These are phyloP conservation scores for Drosophila teissieri DNA, from an alignment of 1,140 invertebrate species.

Conservation along the genomic window DNA sequence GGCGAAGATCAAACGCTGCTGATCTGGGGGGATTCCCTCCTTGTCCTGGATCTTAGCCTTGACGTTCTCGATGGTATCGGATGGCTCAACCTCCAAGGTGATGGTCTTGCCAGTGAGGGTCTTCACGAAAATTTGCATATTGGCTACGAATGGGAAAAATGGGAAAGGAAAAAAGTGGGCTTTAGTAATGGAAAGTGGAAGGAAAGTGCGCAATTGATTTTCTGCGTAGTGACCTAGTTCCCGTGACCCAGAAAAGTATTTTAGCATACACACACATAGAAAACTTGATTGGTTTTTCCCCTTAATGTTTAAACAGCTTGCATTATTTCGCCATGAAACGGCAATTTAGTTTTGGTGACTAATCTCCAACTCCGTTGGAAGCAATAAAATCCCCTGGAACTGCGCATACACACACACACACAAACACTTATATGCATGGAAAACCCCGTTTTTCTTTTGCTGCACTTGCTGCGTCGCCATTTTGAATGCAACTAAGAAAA, in stretches of 20 bases:
- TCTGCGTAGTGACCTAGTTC: slow-evolving; percentile 48
- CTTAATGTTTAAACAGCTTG: slow-evolving; percentile 21
- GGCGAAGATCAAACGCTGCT: slow-evolving; percentile 7
- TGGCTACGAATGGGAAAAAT: slow-evolving; percentile 14
- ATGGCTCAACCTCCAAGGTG: slow-evolving; percentile 2
- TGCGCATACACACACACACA: slow-evolving; percentile 14
- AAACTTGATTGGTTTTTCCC: not conserved
- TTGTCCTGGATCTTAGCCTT: slow-evolving; percentile 12
- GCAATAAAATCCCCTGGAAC: slow-evolving; percentile 1
- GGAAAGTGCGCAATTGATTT: slow-evolving; percentile 39
- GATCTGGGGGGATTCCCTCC: slow-evolving; percentile 6
- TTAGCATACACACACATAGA: slow-evolving; percentile 20
- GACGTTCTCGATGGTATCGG: slow-evolving; percentile 6
- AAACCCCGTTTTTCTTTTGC: slow-evolving; percentile 14
- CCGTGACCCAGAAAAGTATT: slow-evolving; percentile 25
- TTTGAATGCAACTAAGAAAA: slow-evolving; percentile 17
- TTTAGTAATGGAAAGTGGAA: not conserved
- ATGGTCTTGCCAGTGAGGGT: slow-evolving; percentile 7
- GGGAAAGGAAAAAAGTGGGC: not conserved
- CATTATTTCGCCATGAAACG: slow-evolving; percentile 14
- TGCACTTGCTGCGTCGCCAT: slow-evolving; percentile 44
- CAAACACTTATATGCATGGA: not conserved
- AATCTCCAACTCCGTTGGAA: slow-evolving; percentile 9
- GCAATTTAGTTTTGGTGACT: slow-evolving; percentile 20
- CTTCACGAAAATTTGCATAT: slow-evolving; percentile 87